Evolutionary conservation across 2,888 invertebrate species (phyloP), one percentile per base, ranked within the genome.

Genomic region (Theodoxus fluviatilis): DNA sequence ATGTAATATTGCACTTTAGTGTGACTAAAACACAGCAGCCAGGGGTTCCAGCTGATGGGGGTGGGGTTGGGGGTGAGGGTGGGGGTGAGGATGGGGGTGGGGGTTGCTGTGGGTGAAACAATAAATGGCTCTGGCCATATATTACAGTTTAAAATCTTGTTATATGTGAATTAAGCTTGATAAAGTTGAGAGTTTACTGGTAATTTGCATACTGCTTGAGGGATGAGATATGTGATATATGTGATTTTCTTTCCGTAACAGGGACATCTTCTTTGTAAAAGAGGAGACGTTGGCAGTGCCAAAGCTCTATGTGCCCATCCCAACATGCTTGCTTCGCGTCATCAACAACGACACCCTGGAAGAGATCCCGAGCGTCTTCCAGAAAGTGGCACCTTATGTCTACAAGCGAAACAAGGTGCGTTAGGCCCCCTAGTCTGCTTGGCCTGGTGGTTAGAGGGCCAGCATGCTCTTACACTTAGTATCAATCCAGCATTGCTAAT

Each of bases 311-410:
- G 83, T 84, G 0, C 81, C 84, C 4, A 78, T 85, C 63, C 81
- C 76, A 73, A 86, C 86, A 4, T 86, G 86, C 73, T 78, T 85
- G 75, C 75, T 87, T 61, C 78, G 85, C 35, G 87, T 87, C 18
- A 79, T 87, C 52, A 83, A 87, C 80, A 87, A 87, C 71, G 87
- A 87, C 76, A 87, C 81, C 0, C 83, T 84, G 2, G 80, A 81
- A 68, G 87, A 87, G 72, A 76, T 87, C n/a, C 85, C 85, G 1
- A 74, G 83, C 35, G 85, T 86, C 69, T 86, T 87, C 80, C 84
- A 86, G 76, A 83, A 84, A 77, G 85, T 86, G 65, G 84, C 85
- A n/a, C 86, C 87, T 15, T 79, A 82, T 74, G 79, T 86, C 73
- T 87, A 86, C 78, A 85, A 84, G 78, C 83, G 81, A 76, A 87